Percentiles rank a stretch among this genome's conserved stretches.
phyloP scores from a whole-genome alignment of 2,888 invertebrate species.

The Plagiodera versicolora region DNA sequence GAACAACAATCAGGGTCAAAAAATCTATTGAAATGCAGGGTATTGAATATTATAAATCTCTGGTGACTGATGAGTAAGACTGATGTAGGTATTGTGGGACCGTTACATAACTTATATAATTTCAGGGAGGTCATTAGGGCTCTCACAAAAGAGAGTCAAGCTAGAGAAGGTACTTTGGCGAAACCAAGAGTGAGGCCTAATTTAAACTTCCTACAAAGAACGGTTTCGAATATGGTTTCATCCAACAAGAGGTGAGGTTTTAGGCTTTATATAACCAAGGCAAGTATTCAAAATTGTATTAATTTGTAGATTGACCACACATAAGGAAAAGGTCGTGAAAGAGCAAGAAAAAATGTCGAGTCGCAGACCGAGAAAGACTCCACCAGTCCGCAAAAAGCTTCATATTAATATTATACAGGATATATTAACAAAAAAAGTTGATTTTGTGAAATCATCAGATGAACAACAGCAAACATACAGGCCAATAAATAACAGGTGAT shows the following conservation, averaged over 20 bases:
- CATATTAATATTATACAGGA: conserved; percentile 23
- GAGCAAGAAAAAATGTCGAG: conserved; percentile 14
- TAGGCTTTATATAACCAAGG: not conserved
- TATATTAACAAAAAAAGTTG: conserved; percentile 22
- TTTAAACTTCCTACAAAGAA: conserved; percentile 38
- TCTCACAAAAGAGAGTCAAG: conserved; percentile 37
- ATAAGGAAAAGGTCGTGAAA: conserved; percentile 12
- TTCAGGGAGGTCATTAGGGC: conserved; percentile 37
- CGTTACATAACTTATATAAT: conserved; percentile 1
- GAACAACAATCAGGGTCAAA: no score
- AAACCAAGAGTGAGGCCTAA: conserved; percentile 35
- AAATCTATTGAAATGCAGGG: conserved; percentile 9
- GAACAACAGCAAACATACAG: not conserved
- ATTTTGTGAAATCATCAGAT: conserved; percentile 25
- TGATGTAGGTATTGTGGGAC: not conserved
- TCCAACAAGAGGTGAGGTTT: conserved; percentile 34
- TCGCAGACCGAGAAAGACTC: conserved; percentile 11
- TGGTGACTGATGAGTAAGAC: conserved; percentile 33
- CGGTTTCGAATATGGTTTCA: conserved; percentile 35
- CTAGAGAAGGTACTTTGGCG: conserved; percentile 33
- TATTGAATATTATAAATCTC: conserved; percentile 32
- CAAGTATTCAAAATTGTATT: not conserved
- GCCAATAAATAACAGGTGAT: not conserved
- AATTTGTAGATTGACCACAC: conserved; percentile 16
- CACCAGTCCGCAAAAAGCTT: conserved; percentile 15